Conservation (phyloP, 2,888 invertebrate genomes). For the Tenthredo livida region DNA sequence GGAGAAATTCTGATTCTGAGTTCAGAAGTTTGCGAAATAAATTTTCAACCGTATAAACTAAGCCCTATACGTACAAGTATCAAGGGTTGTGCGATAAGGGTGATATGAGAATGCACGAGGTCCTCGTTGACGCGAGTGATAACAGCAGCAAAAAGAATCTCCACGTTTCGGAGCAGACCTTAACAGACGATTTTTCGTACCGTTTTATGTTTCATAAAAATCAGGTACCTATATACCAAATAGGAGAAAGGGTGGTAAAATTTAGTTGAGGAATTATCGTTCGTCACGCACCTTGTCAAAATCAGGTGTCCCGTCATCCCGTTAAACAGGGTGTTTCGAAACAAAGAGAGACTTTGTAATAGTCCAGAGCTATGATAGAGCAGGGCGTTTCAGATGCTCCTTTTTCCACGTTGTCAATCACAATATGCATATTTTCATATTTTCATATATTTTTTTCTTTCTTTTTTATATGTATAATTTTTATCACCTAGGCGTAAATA, state of each 20-base stretch:
- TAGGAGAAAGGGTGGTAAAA: not conserved
- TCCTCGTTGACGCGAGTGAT: not conserved
- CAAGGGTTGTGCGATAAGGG: not conserved
- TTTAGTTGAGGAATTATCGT: not conserved
- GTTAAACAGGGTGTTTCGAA: conserved; percentile 20
- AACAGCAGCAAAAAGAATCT: not conserved
- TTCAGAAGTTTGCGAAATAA: no score
- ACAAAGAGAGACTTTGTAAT: not conserved
- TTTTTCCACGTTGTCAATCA: not conserved
- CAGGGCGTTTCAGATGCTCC: not conserved
- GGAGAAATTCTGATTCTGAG: not conserved
- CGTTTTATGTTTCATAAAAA: not conserved
- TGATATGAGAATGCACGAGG: not conserved
- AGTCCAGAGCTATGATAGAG: conserved; percentile 1
- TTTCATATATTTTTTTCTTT: not conserved
- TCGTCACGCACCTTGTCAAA: conserved; percentile 11
- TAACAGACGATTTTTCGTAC: not conserved
- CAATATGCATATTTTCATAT: not conserved
- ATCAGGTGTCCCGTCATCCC: conserved; percentile 12
- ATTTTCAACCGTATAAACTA: no score
- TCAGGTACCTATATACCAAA: not conserved
- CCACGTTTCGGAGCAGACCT: no score
- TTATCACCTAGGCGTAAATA: no score
- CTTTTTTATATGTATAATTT: not conserved
- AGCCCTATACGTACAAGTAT: no score